Conservation (phyloP, 2,797 vertebrate species). For the Acanthiza pusilla region DNA sequence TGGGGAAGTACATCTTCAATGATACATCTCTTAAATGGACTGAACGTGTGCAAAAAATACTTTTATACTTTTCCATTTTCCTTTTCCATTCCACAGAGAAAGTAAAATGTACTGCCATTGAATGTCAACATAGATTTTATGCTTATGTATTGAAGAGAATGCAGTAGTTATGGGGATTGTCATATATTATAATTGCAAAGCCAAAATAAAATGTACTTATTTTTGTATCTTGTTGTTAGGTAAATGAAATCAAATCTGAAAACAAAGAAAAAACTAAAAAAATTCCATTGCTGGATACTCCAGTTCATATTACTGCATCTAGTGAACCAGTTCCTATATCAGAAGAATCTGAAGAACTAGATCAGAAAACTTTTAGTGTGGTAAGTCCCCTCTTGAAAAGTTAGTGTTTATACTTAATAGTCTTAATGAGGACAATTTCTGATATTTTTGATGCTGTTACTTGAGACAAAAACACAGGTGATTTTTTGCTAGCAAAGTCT, state of each 20-base stretch:
- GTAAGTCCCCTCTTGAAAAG: slow-evolving; percentile 71
- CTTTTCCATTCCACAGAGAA: neutral
- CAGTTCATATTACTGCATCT: slow-evolving; percentile 87
- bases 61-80: neutral
- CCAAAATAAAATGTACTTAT: neutral
- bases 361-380: slow-evolving; percentile 98
- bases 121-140: neutral
- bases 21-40: neutral
- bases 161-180: neutral
- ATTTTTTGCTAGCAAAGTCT: neutral
- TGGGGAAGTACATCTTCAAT: neutral
- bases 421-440: neutral
- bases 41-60: neutral
- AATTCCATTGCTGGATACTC: slow-evolving; percentile 72
- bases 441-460: neutral
- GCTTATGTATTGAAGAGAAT: neutral
- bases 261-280: slow-evolving; percentile 87
- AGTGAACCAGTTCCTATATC: slow-evolving; percentile 85
- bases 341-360: slow-evolving; percentile 95
- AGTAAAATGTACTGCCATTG: neutral
- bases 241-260: slow-evolving; percentile 85
- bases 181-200: neutral
- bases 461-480: neutral
- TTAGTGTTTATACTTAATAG: neutral
- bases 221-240: slow-evolving; percentile 50